Percentiles rank a stretch among this genome's conserved stretches.
Conservation (phyloP, 2,888 invertebrate genomes). For the Pharmacophagus antenor region DNA sequence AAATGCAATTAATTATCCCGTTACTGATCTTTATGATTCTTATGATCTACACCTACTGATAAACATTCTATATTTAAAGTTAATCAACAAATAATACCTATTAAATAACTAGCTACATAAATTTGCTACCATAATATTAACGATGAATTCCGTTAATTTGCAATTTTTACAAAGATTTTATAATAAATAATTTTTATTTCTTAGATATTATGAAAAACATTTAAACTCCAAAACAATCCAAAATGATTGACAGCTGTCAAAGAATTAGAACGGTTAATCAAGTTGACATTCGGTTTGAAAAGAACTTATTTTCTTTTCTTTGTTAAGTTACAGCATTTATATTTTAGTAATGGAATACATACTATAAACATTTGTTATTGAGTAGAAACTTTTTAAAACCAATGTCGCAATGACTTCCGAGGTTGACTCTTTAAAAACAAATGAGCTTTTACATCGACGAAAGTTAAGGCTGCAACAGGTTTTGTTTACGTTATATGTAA, state of each 20-base stretch:
- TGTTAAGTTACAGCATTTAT: constrained; percentile 16
- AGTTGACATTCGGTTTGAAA: constrained; percentile 28
- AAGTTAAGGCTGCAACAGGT: constrained; percentile 76
- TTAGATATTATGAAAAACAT: too few species aligned
- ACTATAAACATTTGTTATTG: constrained; percentile 4
- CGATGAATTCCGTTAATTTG: too few species aligned
- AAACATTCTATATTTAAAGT: too few species aligned
- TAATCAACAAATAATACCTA: too few species aligned
- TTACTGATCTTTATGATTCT: too few species aligned
- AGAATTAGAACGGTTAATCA: constrained; percentile 17
- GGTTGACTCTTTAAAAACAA: constrained; percentile 66
- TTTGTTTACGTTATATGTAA: constrained; percentile 30
- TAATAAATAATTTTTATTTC: too few species aligned
- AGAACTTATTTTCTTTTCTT: constrained; percentile 25
- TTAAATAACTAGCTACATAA: too few species aligned
- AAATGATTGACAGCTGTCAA: constrained; percentile 16
- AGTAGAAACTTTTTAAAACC: constrained; percentile 25
- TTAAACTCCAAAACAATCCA: neutral
- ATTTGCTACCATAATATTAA: too few species aligned
- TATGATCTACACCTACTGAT: too few species aligned
- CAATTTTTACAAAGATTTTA: too few species aligned
- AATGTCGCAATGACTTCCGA: constrained; percentile 68
- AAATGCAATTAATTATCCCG: too few species aligned
- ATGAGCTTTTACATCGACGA: constrained; percentile 70
- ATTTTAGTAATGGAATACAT: constrained; percentile 18